A percentile compares a stretch with the other conserved stretches of the same genome.
These are phyloP conservation scores for Catocala nupta DNA, from an alignment of 2,888 invertebrate genomes.

Conservation along the genomic window DNA sequence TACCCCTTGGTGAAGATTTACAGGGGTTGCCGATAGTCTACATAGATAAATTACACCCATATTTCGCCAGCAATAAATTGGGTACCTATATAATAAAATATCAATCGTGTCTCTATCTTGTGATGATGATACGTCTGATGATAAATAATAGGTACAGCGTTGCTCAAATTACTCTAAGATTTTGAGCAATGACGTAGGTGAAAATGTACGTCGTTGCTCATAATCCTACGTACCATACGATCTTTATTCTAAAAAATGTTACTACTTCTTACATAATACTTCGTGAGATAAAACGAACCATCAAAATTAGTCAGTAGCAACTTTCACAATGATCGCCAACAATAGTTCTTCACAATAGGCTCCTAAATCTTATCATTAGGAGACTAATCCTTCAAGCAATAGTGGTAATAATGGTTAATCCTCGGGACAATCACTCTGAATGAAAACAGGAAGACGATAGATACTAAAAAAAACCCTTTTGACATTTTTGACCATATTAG, in stretches of 20 bases:
- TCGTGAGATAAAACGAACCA: slow-evolving; percentile 38
- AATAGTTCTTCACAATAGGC: slow-evolving; percentile 43
- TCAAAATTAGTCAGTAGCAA: slow-evolving; percentile 39
- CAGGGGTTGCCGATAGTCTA: no score
- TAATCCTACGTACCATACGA: no score
- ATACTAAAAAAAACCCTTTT: slow-evolving; percentile 22
- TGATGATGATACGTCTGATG: no score
- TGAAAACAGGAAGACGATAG: slow-evolving; percentile 61
- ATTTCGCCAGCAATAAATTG: no score
- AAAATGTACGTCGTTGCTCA: no score
- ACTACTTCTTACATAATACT: background rate
- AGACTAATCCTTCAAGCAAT: slow-evolving; percentile 71
- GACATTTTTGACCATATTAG: background rate
- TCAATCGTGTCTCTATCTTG: no score
- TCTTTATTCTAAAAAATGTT: background rate
- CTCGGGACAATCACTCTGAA: slow-evolving; percentile 64
- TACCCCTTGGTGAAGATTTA: no score
- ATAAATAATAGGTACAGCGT: no score
- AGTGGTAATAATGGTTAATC: slow-evolving; percentile 70
- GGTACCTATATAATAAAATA: no score
- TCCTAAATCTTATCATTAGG: slow-evolving; percentile 77
- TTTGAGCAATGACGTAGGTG: no score
- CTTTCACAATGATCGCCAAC: slow-evolving; percentile 51
- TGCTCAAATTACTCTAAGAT: no score
- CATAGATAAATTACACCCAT: no score